phyloP scores from a whole-genome alignment of 2,113 vertebrate species.

The Saguinus imperator region DNA sequence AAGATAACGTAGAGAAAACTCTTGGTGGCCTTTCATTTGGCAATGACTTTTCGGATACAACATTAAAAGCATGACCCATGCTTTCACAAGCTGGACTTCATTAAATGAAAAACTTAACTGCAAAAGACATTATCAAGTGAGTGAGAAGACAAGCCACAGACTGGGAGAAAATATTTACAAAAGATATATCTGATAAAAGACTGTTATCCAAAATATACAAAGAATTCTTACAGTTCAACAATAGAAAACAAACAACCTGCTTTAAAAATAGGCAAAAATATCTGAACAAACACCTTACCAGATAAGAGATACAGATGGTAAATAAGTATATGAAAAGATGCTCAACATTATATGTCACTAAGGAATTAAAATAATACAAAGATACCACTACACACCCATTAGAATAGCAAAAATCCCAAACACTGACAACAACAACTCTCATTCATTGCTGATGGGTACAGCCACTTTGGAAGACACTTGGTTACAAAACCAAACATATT shows the following conservation, averaged over 20 bases:
- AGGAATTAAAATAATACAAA: not conserved
- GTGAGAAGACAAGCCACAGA: not conserved
- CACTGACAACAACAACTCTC: not conserved
- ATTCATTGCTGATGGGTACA: not conserved
- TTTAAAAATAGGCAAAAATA: not conserved
- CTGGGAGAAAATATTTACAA: not conserved
- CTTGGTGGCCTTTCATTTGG: not conserved
- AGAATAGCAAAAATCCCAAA: not conserved
- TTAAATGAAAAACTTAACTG: conserved; percentile 1
- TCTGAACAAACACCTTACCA: not conserved
- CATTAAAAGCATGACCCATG: not conserved
- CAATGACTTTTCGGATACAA: not conserved
- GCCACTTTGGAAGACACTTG: not conserved
- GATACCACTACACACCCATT: not conserved
- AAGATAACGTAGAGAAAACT: not conserved
- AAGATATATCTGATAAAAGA: not conserved
- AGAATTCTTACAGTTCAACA: not conserved
- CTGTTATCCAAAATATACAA: not conserved
- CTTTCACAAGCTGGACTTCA: not conserved
- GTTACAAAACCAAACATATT: not conserved
- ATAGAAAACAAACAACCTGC: not conserved
- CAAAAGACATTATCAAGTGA: conserved; percentile 22
- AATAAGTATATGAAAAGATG: not conserved
- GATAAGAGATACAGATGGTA: not conserved
- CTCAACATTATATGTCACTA: not conserved